Evolutionary conservation across 1,140 invertebrate species (phyloP), one percentile per base, ranked within the genome.

Genomic region (Spodoptera frugiperda): DNA sequence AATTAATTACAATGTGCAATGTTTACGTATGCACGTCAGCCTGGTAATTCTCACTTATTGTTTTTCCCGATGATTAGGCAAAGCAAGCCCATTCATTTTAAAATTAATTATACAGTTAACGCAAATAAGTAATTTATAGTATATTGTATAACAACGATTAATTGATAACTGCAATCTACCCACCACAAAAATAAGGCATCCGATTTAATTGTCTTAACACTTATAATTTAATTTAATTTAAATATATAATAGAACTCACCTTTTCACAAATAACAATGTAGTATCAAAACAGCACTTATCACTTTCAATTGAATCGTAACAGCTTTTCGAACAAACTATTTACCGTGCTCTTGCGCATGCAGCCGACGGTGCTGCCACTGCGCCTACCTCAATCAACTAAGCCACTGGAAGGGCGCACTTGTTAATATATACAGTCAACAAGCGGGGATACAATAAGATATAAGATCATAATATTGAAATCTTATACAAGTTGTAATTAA

Each of bases 391-490:
- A 51, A 67, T 30, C 59, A 74, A 83, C 82, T 81, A 83, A 81
- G 67, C 72, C 80, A 59, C 51, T 73, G 63, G 79, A 79, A 83
- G 76, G 82, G 82, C 72, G 78, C 46, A 44, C 76, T 39, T 72
- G 63, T 25, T 67, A 79, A 65, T 81, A 49, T 83, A 83, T 81
- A 82, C 48, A 49, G 44, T 11, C 51, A 46, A 46, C 21, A 61
- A 76, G 78, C 79, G 82, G 82, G 79, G 82, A 78, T 83, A 75
- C 57, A 11, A 21, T 14, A 65, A 39, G 33, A 39, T 39, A 48
- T 71, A 55, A 55, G 39, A 57, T 55, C 33, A 11, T 33, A 53
- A 15, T 68, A 39, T 65, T 46, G n/a, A 65, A 48, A 17, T 19
- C 9, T 15, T 48, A 65, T 46, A 12, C 44, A 10, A 19, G n/a